A percentile compares a stretch with the other conserved stretches of the same genome.
Conservation (phyloP, 1,140 invertebrate genomes). For the Scaptomyza graminum region DNA sequence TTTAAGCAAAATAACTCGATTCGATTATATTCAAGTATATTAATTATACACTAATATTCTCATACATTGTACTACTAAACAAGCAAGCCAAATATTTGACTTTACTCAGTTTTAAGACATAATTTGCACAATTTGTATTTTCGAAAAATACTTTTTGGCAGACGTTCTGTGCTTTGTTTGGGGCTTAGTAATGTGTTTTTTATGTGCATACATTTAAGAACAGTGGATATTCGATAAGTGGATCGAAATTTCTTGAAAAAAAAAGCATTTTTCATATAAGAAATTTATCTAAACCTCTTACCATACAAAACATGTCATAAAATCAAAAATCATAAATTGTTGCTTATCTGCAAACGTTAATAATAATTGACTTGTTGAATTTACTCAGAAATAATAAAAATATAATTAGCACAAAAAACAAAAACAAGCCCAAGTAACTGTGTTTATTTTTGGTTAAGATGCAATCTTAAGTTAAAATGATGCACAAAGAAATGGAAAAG, state of each 20-base stretch:
- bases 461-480: constrained; percentile 2
- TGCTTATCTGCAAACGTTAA: constrained; percentile 31
- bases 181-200: constrained; percentile 27
- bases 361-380: neutral
- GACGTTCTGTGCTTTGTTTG: constrained; percentile 12
- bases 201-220: constrained; percentile 1
- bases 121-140: constrained; percentile 1
- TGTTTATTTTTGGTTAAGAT: neutral
- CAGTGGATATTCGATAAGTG: constrained; percentile 4
- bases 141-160: constrained; percentile 24
- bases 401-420: neutral
- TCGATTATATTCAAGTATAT: neutral
- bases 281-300: too few relatives aligned
- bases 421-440: neutral
- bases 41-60: neutral
- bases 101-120: constrained; percentile 7
- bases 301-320: neutral
- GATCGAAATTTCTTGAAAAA: neutral
- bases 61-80: constrained; percentile 8
- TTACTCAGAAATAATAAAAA: neutral
- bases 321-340: constrained; percentile 19
- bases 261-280: too few relatives aligned
- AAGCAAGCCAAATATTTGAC: constrained; percentile 14
- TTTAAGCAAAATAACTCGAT: neutral
- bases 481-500: constrained; percentile 20